Percentiles rank a stretch among this genome's conserved stretches.
Conservation (phyloP, 2,113 vertebrate species). For the Urocitellus parryii region DNA sequence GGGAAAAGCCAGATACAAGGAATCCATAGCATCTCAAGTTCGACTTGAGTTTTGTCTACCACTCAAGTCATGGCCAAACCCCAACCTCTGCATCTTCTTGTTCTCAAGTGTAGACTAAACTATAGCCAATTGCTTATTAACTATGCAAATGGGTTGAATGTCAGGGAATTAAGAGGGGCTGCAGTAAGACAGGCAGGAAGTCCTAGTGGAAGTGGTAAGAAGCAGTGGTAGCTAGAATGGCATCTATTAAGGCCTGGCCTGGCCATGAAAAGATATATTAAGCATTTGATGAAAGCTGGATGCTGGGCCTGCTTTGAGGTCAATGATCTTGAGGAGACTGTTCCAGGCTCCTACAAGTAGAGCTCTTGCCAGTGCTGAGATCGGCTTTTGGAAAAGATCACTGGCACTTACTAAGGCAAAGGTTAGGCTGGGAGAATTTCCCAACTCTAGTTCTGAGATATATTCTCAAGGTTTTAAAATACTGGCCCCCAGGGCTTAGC, state of each 20-base stretch:
- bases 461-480: slow-evolving; percentile 29
- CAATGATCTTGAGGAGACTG: not conserved
- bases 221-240: not conserved
- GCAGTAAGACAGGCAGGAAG: not conserved
- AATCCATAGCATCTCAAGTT: not conserved
- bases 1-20: not conserved
- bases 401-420: slow-evolving; percentile 42
- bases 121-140: not conserved
- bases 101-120: not conserved
- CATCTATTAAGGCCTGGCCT: not conserved
- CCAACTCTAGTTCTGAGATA: not conserved
- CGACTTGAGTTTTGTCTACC: not conserved
- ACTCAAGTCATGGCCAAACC: not conserved
- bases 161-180: not conserved
- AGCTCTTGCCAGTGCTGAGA: not conserved
- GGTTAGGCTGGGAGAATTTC: not conserved
- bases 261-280: not conserved
- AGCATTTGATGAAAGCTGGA: slow-evolving; percentile 31
- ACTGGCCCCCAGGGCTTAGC: not conserved
- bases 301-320: not conserved
- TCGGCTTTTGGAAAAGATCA: slow-evolving; percentile 38
- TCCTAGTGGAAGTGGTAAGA: not conserved
- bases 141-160: not conserved
- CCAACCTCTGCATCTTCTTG: not conserved
- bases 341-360: slow-evolving; percentile 7